Evolutionary conservation across 2,888 invertebrate genomes (phyloP), one percentile per base, ranked within the genome.

Genomic region (Diloba caeruleocephala): DNA sequence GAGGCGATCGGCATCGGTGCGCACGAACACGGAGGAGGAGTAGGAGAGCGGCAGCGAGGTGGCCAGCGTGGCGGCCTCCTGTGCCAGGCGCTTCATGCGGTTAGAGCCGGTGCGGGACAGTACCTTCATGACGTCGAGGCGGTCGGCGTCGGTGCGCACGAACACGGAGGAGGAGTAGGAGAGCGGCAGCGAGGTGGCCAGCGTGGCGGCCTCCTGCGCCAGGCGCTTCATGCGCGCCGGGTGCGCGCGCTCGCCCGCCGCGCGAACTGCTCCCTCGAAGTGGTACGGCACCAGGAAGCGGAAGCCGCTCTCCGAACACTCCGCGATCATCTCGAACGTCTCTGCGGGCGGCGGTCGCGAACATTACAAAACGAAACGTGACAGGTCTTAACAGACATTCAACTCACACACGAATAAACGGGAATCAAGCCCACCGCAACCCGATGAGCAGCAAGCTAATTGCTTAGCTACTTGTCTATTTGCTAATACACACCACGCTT

Each of bases 111-210:
- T 1, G 2, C 4, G 5, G 8, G 4, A 14, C 4, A n/a, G 8
- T 54, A 81, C 81, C 98, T 99, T 99, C 98, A 99, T 99, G 65
- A 98, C 96, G 88, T 99, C 98, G 70, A 99, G 95, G 59, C 98
- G 95, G 88, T 98, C 98, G 59, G 98, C 96, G 92, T 98, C 98
- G 89, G 98, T 98, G 71, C 99, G 95, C 64, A 99, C 98, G 94
- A 99, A 99, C 61, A 99, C 98, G 65, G 98, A 97, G 85, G 98
- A 98, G 87, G 97, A 98, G 89, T 97, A 97, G 38, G 98, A 98
- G 50, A 99, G 95, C 62, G 99, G 99, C 78, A 99, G 94, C 69
- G 97, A 97, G 51, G 98, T 98, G 66, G 98, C 98, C 42, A 99
- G 94, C 21, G 98, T 98, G 60, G 98, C 98, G 33, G 98, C 97